Evolutionary conservation across 2,113 vertebrate species (phyloP).

Genomic region (Boleophthalmus pectinirostris): DNA sequence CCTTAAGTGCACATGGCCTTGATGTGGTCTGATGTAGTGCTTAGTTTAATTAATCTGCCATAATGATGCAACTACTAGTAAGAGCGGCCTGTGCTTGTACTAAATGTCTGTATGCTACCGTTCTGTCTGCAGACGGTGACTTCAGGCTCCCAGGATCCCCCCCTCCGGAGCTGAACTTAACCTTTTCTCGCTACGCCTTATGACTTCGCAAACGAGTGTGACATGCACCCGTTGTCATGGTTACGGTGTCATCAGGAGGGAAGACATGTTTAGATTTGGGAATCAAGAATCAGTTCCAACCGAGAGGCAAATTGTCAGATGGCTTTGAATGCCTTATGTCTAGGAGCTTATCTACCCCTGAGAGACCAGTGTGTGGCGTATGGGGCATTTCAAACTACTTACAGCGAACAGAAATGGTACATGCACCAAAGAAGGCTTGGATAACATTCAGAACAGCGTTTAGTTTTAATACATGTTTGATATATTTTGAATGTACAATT

Average conservation of each 20-base stretch:
- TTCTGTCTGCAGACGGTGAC: conserved; percentile 24
- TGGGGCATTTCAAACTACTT: conserved; percentile 6
- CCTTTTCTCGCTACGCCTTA: conserved; percentile 21
- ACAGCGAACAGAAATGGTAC: background rate
- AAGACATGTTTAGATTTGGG: conserved; percentile 14
- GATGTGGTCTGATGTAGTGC: conserved; percentile 67
- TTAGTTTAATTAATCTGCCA: conserved; percentile 78
- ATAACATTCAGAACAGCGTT: background rate
- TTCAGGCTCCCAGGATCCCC: conserved; percentile 31
- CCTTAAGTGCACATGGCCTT: conserved; percentile 46
- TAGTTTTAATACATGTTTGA: background rate
- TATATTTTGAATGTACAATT: background rate
- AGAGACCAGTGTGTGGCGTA: background rate
- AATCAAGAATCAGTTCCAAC: conserved; percentile 6
- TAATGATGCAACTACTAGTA: conserved; percentile 83
- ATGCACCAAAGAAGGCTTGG: background rate
- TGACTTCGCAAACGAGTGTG: conserved; percentile 8
- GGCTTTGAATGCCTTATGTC: background rate
- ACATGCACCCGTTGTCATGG: conserved; percentile 35
- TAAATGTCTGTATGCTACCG: conserved; percentile 20
- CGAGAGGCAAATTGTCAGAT: conserved; percentile 9
- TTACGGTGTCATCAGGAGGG: conserved; percentile 13
- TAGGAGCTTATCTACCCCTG: background rate
- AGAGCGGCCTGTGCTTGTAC: conserved; percentile 54
- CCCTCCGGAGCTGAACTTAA: conserved; percentile 16